These are phyloP conservation scores for Chascanopsetta lugubris DNA, from an alignment of 2,113 vertebrate genomes.

Conservation along the genomic window DNA sequence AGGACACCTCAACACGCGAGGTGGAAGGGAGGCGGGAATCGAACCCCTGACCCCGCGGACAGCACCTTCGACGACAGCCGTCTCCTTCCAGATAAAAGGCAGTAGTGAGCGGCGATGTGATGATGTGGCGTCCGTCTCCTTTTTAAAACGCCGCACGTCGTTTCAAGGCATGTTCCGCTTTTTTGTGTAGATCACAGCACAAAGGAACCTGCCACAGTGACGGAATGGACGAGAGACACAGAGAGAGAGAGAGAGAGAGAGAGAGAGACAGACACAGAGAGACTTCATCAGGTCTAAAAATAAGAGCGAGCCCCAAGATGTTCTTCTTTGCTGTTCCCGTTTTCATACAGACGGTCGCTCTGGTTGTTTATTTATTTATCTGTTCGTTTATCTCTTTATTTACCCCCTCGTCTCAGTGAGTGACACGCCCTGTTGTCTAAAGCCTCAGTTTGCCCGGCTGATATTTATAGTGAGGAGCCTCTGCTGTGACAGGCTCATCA, in stretches of 20 bases:
- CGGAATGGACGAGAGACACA: conserved; percentile 54
- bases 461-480: conserved; percentile 60
- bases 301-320: conserved; percentile 53
- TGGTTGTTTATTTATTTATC: conserved; percentile 50
- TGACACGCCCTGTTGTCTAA: conserved; percentile 46
- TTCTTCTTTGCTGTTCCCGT: conserved; percentile 39
- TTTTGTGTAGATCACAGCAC: conserved; percentile 59
- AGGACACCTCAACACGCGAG: too few relatives aligned
- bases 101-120: neutral
- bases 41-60: too few relatives aligned
- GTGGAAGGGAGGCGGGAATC: too few relatives aligned
- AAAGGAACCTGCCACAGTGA: conserved; percentile 56
- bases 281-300: conserved; percentile 66
- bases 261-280: conserved; percentile 44
- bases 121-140: conserved; percentile 28
- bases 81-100: too few relatives aligned
- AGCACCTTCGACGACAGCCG: too few relatives aligned
- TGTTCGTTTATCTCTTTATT: conserved; percentile 24
- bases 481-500: conserved; percentile 44
- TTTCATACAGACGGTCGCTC: conserved; percentile 57
- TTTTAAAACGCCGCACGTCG: conserved; percentile 39
- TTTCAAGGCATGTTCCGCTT: conserved; percentile 36
- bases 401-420: too few relatives aligned
- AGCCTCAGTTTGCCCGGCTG: conserved; percentile 40
- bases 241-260: conserved; percentile 24